phyloP scores from a whole-genome alignment of 2,888 invertebrate genomes.

The Ectobius pallidus region DNA sequence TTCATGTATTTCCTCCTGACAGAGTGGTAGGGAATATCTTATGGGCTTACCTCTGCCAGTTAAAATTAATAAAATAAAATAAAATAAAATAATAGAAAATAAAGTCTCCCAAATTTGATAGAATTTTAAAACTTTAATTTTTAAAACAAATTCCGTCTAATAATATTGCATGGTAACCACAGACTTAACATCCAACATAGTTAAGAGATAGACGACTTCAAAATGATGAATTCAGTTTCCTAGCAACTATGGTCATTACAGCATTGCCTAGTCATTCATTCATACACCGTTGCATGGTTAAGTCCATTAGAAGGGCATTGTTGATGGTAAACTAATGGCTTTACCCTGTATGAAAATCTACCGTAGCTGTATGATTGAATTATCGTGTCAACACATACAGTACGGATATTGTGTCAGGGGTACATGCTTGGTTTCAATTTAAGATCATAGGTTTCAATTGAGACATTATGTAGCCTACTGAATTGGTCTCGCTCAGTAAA shows the following conservation, averaged over 20 bases:
- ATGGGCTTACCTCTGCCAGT: too few relatives aligned
- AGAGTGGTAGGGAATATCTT: too few relatives aligned
- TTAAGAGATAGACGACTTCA: conserved; percentile 26
- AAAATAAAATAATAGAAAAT: too few relatives aligned
- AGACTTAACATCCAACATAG: conserved; percentile 1
- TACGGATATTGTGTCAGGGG: neutral
- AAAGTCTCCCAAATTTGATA: too few relatives aligned
- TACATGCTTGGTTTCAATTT: neutral
- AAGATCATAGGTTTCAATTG: conserved; percentile 12
- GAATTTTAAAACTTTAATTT: too few relatives aligned
- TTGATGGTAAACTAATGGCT: conserved; percentile 27
- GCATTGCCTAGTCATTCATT: conserved; percentile 22
- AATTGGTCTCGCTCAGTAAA: too few relatives aligned
- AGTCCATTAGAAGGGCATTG: conserved; percentile 28
- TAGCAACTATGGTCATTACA: conserved; percentile 30
- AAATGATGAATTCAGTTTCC: conserved; percentile 28
- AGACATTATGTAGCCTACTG: neutral
- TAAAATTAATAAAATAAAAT: too few relatives aligned
- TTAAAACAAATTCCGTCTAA: too few relatives aligned
- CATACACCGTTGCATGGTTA: neutral
- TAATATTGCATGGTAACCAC: too few relatives aligned
- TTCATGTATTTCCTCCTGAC: too few relatives aligned
- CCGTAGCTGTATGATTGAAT: conserved; percentile 29
- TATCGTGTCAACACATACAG: conserved; percentile 26
- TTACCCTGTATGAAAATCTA: conserved; percentile 26